Percentiles rank a stretch among this genome's conserved stretches.
phyloP scores from a whole-genome alignment of 37 sponge, comb jelly and placozoan species.

The Cladorhizidae sp. region DNA sequence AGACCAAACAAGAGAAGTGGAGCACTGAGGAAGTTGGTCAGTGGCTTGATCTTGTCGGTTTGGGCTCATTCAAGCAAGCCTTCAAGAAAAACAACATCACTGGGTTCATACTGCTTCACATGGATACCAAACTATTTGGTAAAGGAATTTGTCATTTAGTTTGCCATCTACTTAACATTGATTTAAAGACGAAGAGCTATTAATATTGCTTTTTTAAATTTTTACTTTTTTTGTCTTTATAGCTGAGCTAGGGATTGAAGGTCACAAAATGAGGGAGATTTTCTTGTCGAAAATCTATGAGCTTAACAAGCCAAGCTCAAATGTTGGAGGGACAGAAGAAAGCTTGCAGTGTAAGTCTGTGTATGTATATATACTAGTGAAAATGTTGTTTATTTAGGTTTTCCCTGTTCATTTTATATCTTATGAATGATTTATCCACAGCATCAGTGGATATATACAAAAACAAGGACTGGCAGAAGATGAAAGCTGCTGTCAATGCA shows the following conservation, averaged over 20 bases:
- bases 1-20: slow-evolving; percentile 62
- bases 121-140: slow-evolving; percentile 46
- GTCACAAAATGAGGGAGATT: slow-evolving; percentile 51
- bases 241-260: slow-evolving; percentile 66
- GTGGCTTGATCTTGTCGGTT: slow-evolving; percentile 59
- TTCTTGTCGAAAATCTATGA: slow-evolving; percentile 65
- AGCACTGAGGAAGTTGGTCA: slow-evolving; percentile 50
- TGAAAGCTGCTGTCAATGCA: slow-evolving; percentile 52
- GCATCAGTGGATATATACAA: slow-evolving; percentile 36
- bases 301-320: slow-evolving; percentile 47
- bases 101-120: slow-evolving; percentile 25
- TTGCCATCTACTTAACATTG: not conserved
- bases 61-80: slow-evolving; percentile 31
- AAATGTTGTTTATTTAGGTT: not conserved
- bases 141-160: no score
- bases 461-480: slow-evolving; percentile 54
- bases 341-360: slow-evolving; percentile 29
- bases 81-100: slow-evolving; percentile 37
- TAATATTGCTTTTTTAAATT: not conserved
- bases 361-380: not conserved
- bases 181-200: not conserved
- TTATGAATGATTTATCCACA: not conserved
- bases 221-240: not conserved
- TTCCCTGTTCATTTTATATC: not conserved
- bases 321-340: slow-evolving; percentile 32